phyloP scores from a whole-genome alignment of 2,888 invertebrate species.

The Aspidapion aeneum region DNA sequence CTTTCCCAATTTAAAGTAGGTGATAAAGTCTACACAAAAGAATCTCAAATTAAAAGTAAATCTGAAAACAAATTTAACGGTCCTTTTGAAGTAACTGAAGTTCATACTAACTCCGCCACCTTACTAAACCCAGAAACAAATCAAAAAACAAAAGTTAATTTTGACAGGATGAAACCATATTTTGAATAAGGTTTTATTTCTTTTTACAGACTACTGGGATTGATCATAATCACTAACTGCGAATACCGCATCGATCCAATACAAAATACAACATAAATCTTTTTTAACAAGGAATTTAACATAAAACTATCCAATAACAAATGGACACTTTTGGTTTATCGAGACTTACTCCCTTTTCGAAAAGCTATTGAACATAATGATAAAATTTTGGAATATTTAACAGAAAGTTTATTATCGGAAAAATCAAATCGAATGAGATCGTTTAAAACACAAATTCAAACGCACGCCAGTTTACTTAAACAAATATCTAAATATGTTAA shows the following conservation, averaged over 20 bases:
- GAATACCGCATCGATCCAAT: slow-evolving; percentile 6
- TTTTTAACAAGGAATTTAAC: not conserved
- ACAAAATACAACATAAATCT: slow-evolving; percentile 12
- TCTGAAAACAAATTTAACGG: too few relatives aligned
- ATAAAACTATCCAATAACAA: not conserved
- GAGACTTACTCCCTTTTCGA: slow-evolving; percentile 8
- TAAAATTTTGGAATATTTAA: not conserved
- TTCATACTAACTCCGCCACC: too few relatives aligned
- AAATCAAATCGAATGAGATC: not conserved
- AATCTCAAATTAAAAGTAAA: too few relatives aligned
- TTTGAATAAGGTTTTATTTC: too few relatives aligned
- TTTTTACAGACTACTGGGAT: too few relatives aligned
- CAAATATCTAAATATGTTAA: slow-evolving; percentile 2
- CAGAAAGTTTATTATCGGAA: not conserved
- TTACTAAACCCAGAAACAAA: too few relatives aligned
- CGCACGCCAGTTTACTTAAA: slow-evolving; percentile 1
- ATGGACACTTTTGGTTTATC: slow-evolving; percentile 4
- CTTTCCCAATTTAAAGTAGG: too few relatives aligned
- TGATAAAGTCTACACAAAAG: too few relatives aligned
- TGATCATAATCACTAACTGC: too few relatives aligned
- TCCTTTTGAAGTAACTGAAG: too few relatives aligned
- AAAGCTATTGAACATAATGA: not conserved
- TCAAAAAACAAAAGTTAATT: too few relatives aligned
- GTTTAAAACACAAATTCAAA: slow-evolving; percentile 8
- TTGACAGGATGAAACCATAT: too few relatives aligned